Evolutionary conservation across 2,888 invertebrate genomes (phyloP).

Genomic region (Pachliopta kotzebuea): DNA sequence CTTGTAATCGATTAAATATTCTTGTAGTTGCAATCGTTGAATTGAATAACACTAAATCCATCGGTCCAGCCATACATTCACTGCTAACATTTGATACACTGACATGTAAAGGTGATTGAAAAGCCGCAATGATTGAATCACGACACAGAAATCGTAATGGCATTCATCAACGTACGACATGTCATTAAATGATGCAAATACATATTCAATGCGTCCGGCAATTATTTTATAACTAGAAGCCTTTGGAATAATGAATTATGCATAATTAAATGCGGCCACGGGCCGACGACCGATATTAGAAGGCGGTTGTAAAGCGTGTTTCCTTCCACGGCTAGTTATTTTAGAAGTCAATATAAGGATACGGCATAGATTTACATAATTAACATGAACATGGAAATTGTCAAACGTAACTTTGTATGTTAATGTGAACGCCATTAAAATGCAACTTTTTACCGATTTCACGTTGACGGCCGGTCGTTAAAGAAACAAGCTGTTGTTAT

Average conservation of each 20-base stretch:
- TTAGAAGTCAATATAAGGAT: constrained; percentile 58
- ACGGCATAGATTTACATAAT: constrained; percentile 68
- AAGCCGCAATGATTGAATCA: constrained; percentile 16
- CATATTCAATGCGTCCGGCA: constrained; percentile 34
- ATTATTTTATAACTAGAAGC: constrained; percentile 47
- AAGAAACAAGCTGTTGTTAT: constrained; percentile 3
- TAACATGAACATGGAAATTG: constrained; percentile 56
- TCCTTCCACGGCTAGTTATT: constrained; percentile 47
- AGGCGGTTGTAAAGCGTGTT: constrained; percentile 43
- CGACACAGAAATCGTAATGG: constrained; percentile 27
- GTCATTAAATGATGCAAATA: constrained; percentile 22
- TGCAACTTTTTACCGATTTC: constrained; percentile 51
- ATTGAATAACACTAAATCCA: constrained; percentile 1
- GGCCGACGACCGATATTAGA: constrained; percentile 42
- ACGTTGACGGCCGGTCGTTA: constrained; percentile 34
- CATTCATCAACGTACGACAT: constrained; percentile 38
- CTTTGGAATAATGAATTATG: constrained; percentile 22
- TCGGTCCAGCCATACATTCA: constrained; percentile 4
- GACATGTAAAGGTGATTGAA: constrained; percentile 22
- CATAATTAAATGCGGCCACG: constrained; percentile 31
- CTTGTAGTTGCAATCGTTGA: constrained; percentile 21
- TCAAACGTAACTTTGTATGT: constrained; percentile 69
- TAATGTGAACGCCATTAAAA: constrained; percentile 57
- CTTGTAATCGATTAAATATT: background rate
- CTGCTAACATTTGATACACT: constrained; percentile 5